phyloP scores from a whole-genome alignment of 1,140 invertebrate genomes.

The Ladona fulva region DNA sequence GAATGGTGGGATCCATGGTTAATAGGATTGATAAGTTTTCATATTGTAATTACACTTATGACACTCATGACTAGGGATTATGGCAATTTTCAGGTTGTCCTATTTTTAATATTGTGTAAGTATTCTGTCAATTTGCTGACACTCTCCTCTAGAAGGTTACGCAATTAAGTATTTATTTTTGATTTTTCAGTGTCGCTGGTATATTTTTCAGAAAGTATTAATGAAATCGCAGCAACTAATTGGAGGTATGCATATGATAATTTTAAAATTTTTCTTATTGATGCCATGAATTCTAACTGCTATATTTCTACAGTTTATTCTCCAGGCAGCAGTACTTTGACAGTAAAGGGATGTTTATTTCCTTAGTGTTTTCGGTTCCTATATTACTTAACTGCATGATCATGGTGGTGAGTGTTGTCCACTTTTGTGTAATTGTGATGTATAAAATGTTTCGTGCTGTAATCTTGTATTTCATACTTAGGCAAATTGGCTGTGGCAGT shows the following conservation, averaged over 20 bases:
- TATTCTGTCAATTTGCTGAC: constrained; percentile 29
- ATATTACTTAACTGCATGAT: constrained; percentile 85
- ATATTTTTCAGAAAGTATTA: constrained; percentile 80
- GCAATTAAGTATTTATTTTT: constrained; percentile 28
- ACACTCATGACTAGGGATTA: constrained; percentile 72
- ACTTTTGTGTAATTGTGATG: constrained; percentile 13
- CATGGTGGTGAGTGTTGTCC: constrained; percentile 69
- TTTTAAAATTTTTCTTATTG: not conserved
- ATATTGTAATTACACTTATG: constrained; percentile 64
- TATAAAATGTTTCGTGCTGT: constrained; percentile 17
- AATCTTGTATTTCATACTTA: constrained; percentile 35
- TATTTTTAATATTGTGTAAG: constrained; percentile 73
- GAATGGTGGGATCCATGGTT: constrained; percentile 84
- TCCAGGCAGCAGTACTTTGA: constrained; percentile 89
- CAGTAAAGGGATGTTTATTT: constrained; percentile 85
- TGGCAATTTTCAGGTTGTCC: constrained; percentile 73
- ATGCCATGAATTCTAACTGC: constrained; percentile 13
- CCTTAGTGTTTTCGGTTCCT: constrained; percentile 80
- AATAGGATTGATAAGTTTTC: constrained; percentile 61
- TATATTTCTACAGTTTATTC: constrained; percentile 48
- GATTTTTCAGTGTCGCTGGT: constrained; percentile 64
- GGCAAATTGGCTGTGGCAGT: constrained; percentile 79
- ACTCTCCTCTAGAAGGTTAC: constrained; percentile 18
- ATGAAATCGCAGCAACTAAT: constrained; percentile 72
- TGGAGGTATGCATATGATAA: constrained; percentile 49